A percentile compares a stretch with the other conserved stretches of the same genome.
Conservation (phyloP, 2,797 vertebrate genomes). For the Hipposideros larvatus region DNA sequence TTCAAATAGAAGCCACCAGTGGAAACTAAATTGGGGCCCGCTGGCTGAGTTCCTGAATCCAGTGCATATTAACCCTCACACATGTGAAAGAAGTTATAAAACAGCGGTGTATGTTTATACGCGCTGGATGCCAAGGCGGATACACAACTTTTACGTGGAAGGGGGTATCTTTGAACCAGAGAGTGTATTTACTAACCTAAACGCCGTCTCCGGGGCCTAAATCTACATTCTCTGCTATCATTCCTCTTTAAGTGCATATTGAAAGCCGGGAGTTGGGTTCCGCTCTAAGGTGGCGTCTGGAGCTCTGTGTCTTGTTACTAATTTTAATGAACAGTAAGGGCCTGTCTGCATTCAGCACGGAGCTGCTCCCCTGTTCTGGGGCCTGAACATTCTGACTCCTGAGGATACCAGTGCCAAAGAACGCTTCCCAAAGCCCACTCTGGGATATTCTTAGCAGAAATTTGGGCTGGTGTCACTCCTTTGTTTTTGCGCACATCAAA, state of each 20-base stretch:
- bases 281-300: background rate
- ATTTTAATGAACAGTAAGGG: constrained; percentile 49
- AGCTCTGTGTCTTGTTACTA: constrained; percentile 58
- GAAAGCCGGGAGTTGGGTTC: constrained; percentile 38
- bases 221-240: constrained; percentile 59
- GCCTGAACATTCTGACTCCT: constrained; percentile 66
- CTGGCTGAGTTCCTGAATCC: background rate
- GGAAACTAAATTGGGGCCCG: background rate
- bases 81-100: constrained; percentile 23
- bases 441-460: background rate
- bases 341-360: constrained; percentile 51
- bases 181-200: constrained; percentile 38
- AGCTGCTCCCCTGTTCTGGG: background rate
- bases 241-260: constrained; percentile 54
- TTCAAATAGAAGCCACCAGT: background rate
- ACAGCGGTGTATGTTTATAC: background rate
- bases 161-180: constrained; percentile 13
- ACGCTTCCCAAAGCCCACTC: background rate
- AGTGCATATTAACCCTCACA: background rate
- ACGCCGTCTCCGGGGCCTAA: constrained; percentile 21
- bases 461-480: constrained; percentile 25
- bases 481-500: constrained; percentile 58
- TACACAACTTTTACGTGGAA: constrained; percentile 54
- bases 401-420: constrained; percentile 4
- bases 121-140: background rate